Evolutionary conservation across 1,140 invertebrate genomes (phyloP).

Genomic region (Dufourea novaeangliae): DNA sequence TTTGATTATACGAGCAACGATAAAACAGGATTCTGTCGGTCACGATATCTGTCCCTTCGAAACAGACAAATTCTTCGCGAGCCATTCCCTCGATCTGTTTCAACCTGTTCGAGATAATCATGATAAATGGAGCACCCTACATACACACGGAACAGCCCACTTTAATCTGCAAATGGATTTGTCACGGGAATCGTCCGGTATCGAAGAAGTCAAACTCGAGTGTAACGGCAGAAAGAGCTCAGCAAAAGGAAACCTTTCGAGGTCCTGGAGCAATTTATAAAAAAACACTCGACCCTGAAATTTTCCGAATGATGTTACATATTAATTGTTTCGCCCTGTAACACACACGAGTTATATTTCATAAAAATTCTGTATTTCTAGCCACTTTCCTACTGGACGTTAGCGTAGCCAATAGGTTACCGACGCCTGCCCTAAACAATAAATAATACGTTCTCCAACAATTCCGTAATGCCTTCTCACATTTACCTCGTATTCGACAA

Average conservation of each 20-base stretch:
- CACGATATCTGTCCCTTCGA: not conserved
- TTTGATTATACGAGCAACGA: not conserved
- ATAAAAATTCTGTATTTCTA: too few relatives aligned
- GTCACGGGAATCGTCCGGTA: not conserved
- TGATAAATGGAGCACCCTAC: not conserved
- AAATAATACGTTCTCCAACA: too few relatives aligned
- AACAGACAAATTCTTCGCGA: not conserved
- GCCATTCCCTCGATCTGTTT: not conserved
- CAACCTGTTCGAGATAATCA: not conserved
- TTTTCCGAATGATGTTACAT: too few relatives aligned
- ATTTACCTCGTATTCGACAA: too few relatives aligned
- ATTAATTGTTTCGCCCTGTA: too few relatives aligned
- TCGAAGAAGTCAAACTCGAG: not conserved
- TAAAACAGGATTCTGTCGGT: not conserved
- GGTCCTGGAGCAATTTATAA: not conserved
- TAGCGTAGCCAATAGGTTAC: too few relatives aligned
- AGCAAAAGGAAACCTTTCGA: not conserved
- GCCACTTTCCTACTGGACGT: too few relatives aligned
- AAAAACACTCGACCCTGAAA: too few relatives aligned
- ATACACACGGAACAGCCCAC: not conserved
- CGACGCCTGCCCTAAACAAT: too few relatives aligned
- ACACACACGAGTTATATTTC: too few relatives aligned
- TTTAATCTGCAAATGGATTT: conserved; percentile 9
- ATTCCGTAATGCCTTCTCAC: too few relatives aligned
- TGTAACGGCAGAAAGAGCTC: not conserved